A percentile compares a stretch with the other conserved stretches of the same genome.
Evolutionary conservation across 2,888 invertebrate genomes (phyloP).

Genomic region (Lithodes maja): DNA sequence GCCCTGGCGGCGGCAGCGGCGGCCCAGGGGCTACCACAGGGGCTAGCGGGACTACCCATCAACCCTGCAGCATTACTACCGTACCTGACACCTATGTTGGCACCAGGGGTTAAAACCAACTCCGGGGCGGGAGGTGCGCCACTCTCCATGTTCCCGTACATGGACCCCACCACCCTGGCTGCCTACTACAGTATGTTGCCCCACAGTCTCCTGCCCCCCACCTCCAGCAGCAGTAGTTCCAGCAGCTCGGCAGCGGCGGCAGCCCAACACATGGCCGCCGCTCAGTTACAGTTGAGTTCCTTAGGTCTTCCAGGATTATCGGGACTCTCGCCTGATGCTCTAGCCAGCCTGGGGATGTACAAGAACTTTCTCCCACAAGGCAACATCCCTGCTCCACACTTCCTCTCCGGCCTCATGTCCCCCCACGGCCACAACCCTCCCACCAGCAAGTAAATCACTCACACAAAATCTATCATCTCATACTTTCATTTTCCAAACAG

Average conservation of each 20-base stretch:
- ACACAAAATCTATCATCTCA: constrained; percentile 32
- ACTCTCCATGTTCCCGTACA: constrained; percentile 64
- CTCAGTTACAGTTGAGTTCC: constrained; percentile 67
- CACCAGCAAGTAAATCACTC: constrained; percentile 58
- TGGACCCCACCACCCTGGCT: constrained; percentile 65
- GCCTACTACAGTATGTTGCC: constrained; percentile 68
- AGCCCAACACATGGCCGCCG: constrained; percentile 55
- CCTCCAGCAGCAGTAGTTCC: constrained; percentile 48
- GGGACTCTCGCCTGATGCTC: constrained; percentile 62
- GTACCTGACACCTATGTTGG: constrained; percentile 56
- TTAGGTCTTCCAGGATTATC: constrained; percentile 65
- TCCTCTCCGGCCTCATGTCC: constrained; percentile 70
- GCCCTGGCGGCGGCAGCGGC: constrained; percentile 55
- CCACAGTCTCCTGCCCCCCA: constrained; percentile 58
- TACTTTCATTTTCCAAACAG: background rate
- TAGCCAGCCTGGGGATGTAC: constrained; percentile 69
- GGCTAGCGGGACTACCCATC: constrained; percentile 41
- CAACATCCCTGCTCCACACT: constrained; percentile 67
- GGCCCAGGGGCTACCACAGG: constrained; percentile 48
- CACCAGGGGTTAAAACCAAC: constrained; percentile 52
- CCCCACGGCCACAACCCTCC: constrained; percentile 61
- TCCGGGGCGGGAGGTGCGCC: constrained; percentile 54
- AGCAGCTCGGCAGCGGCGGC: constrained; percentile 38
- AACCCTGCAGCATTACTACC: constrained; percentile 56
- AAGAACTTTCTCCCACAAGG: constrained; percentile 69